Evolutionary conservation across 2,113 vertebrate genomes (phyloP), one percentile per base, ranked within the genome.

Genomic region (Trochalopteron elliotii): DNA sequence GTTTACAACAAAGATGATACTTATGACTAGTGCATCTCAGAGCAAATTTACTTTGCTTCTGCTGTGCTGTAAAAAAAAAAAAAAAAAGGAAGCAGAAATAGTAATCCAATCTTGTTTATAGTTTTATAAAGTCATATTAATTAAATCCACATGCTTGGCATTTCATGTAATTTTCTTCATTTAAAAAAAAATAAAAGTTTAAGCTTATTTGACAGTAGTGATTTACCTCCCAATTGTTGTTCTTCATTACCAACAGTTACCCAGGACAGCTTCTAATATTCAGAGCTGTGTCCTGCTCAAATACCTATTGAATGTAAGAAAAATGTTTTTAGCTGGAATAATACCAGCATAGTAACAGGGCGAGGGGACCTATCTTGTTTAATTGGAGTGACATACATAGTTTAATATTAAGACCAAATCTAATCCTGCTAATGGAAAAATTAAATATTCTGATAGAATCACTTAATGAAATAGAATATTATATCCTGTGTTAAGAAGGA

Each of bases 361-460:
- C 8, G 6, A 24, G 64, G 14, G 18, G 37, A 90, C 67, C 5
- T 96, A 82, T 95, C 91, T 94, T 82, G 39, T 94, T 82, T 88
- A 97, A 95, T 92, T 72, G 74, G 75, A 87, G 79, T 91, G 74
- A 97, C 31, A 63, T 93, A 87, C 44, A 45, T 75, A 59, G 70
- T 89, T 97, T 96, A 95, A 94, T 93, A 96, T 83, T 93, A 96
- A 97, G 88, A 89, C 78, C 53, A 95, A 93, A 94, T 95, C 81
- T 97, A 91, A 97, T 96, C 94, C 57, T 71, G 44, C 78, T 96
- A 97, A 96, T 95, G 91, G 91, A 97, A 96, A 95, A 97, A 74
- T 39, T 96, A 94, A 97, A 97, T 97, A 90, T 90, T 97, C 95
- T 84, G 72, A 83, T 97, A 95, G 87, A 55, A 93, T 75, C 86